Evolutionary conservation across 2,888 invertebrate species (phyloP), one percentile per base, ranked within the genome.

Genomic region (Cyaniris semiargus): DNA sequence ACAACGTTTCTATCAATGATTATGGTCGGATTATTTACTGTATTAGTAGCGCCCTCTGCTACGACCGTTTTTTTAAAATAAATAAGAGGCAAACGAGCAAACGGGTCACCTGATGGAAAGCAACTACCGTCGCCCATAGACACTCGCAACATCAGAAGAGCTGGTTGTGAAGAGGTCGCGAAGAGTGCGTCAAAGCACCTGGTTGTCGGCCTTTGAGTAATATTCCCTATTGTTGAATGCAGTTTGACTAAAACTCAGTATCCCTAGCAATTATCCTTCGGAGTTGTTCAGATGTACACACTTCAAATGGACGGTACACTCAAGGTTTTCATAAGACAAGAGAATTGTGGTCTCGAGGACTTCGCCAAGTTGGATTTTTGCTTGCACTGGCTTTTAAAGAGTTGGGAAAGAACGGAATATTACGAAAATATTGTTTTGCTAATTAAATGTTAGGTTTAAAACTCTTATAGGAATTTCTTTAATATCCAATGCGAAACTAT

Each of bases 241-340:
- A 15, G 5, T 53, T 53, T 53, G 18, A 13, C 53, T 53, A 18
- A 53, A 18, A 18, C 53, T 18, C 53, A 76, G 60, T 76, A 60
- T 70, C 56, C 70, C 76, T 34, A 71, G 56, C 71, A 76, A 70
- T 76, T 76, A 76, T 76, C 70, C 56, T 76, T 31, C 34, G 56
- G 34, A 70, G 70, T 76, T 21, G 71, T 56, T 76, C 56, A 70
- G 76, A 70, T 76, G 21, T 60, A 76, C 60, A 76, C 44, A 72
- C 76, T 77, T 77, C 76, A 77, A 58, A 21, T 71, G 56, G 56
- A 4, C 70, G 71, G 81, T 79, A 80, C 82, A 81, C 82, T 83
- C 81, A 81, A 83, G 82, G 81, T 82, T 82, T 83, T 83, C 83
- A 84, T 84, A 84, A 85, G 84, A 84, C 84, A 84, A 84, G 83